phyloP scores from a whole-genome alignment of 1,140 invertebrate genomes.

The Diabrotica undecimpunctata region DNA sequence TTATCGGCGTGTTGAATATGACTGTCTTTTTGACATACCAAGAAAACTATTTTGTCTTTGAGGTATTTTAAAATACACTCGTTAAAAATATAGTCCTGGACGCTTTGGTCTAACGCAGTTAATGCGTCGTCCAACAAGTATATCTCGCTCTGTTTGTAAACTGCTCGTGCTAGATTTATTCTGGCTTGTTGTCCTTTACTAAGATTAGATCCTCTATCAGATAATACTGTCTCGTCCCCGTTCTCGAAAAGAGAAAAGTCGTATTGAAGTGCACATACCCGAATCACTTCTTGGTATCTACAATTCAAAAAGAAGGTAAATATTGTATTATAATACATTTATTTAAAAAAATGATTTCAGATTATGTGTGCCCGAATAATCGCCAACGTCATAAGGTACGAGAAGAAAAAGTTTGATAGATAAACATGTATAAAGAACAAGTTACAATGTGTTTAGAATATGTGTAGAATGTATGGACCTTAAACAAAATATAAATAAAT shows the following conservation, averaged over 20 bases:
- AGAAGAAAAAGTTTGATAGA: no score
- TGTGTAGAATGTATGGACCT: no score
- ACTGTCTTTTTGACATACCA: constrained; percentile 68
- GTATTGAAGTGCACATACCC: constrained; percentile 31
- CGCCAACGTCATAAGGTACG: no score
- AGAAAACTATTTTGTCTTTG: constrained; percentile 66
- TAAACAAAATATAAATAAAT: no score
- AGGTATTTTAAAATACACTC: constrained; percentile 68
- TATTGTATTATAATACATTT: no score
- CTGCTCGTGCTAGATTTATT: constrained; percentile 79
- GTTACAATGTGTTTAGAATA: no score
- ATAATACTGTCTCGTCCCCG: constrained; percentile 75
- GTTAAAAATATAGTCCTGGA: constrained; percentile 75
- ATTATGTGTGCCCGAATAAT: no score
- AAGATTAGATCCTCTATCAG: constrained; percentile 73
- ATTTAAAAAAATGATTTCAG: no score
- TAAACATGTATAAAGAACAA: no score
- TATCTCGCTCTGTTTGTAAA: constrained; percentile 75
- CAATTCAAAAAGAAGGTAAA: neutral
- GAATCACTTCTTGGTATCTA: constrained; percentile 25
- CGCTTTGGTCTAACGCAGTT: constrained; percentile 78
- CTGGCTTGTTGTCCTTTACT: constrained; percentile 88
- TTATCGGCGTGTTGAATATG: constrained; percentile 32
- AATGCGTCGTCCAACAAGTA: constrained; percentile 80
- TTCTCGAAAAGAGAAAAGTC: constrained; percentile 34